phyloP scores from a whole-genome alignment of 2,888 invertebrate genomes.

The Pristionchus mayeri region DNA sequence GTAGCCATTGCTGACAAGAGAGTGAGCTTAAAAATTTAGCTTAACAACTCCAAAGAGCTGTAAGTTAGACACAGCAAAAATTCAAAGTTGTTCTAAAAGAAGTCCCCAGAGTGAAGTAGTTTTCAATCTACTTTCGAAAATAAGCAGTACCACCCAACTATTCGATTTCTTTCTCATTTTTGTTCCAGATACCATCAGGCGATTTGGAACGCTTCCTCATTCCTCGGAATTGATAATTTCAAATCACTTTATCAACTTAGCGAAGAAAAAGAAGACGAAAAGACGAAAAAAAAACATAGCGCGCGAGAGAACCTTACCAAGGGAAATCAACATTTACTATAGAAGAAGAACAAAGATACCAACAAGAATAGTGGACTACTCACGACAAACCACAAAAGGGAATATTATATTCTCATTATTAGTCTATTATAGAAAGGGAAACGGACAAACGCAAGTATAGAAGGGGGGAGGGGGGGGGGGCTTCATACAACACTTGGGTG shows the following conservation, averaged over 20 bases:
- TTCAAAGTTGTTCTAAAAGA: no score
- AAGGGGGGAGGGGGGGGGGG: background rate
- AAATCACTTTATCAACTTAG: slow-evolving; percentile 33
- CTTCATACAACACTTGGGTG: no score
- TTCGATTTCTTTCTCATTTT: no score
- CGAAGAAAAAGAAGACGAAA: background rate
- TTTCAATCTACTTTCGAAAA: no score
- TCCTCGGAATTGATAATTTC: background rate
- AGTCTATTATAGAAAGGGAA: slow-evolving; percentile 1
- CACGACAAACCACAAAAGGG: slow-evolving; percentile 24
- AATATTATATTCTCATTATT: slow-evolving; percentile 3
- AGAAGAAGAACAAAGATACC: slow-evolving; percentile 28
- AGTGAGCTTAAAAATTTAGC: background rate
- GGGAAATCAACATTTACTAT: slow-evolving; percentile 17
- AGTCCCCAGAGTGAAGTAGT: background rate
- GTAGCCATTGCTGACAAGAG: background rate
- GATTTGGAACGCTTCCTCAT: background rate
- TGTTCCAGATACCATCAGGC: background rate
- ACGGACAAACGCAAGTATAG: background rate
- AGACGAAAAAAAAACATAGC: no score
- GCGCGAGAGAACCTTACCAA: background rate
- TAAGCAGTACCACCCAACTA: no score
- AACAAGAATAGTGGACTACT: slow-evolving; percentile 4
- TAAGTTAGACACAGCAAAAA: no score
- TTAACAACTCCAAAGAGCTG: no score